Percentiles rank a stretch among this genome's conserved stretches.
Conservation (phyloP, 2,888 invertebrate species). For the Escarpia spicata region DNA sequence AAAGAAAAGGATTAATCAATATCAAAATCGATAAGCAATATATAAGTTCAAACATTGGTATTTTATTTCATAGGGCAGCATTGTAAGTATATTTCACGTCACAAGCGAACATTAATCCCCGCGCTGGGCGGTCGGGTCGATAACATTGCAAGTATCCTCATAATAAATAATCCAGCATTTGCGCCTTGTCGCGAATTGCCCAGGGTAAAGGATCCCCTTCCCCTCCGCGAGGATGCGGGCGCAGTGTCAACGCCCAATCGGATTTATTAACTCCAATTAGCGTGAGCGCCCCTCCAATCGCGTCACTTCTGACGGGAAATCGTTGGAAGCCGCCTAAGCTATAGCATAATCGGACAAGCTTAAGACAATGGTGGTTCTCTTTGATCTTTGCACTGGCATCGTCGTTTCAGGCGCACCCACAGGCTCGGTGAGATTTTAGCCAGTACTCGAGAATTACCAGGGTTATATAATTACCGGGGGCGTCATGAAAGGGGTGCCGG, state of each 20-base stretch:
- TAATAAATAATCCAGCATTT: neutral
- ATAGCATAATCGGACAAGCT: conserved; percentile 16
- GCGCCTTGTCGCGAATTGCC: conserved; percentile 12
- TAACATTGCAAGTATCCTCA: neutral
- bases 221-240: neutral
- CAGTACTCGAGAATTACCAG: neutral
- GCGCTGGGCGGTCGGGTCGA: neutral
- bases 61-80: too few relatives aligned
- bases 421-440: neutral
- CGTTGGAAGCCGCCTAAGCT: neutral
- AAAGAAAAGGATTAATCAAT: too few relatives aligned
- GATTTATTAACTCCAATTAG: conserved; percentile 13
- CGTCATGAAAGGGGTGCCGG: neutral
- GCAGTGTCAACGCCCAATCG: neutral
- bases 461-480: neutral
- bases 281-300: neutral
- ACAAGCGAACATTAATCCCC: too few relatives aligned
- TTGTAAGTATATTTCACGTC: too few relatives aligned
- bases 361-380: neutral
- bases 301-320: neutral
- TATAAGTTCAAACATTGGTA: too few relatives aligned
- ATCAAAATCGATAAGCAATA: too few relatives aligned
- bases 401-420: neutral
- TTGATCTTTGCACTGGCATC: neutral
- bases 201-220: neutral